Evolutionary conservation across 2,888 invertebrate genomes (phyloP).

Genomic region (Sphaeridia pumilis): DNA sequence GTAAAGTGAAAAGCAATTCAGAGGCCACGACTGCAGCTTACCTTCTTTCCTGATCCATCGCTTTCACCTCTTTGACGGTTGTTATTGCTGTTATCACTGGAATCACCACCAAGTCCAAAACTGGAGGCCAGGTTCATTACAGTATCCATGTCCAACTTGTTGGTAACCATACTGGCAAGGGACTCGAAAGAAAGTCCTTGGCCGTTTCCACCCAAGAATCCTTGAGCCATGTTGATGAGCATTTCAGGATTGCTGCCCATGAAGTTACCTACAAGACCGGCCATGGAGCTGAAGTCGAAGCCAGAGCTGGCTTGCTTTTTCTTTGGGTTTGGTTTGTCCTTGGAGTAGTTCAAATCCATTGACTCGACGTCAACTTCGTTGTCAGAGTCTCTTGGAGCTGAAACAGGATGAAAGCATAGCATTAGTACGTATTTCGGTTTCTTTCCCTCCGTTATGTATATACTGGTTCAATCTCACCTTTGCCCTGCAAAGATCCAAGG

Average conservation of each 20-base stretch:
- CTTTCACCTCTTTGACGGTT: conserved; percentile 20
- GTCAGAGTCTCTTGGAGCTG: conserved; percentile 11
- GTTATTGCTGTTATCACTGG: conserved; percentile 2
- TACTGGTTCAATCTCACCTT: not conserved
- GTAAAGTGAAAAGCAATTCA: too few species aligned
- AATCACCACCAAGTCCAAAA: conserved; percentile 21
- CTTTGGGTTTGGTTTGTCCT: conserved; percentile 16
- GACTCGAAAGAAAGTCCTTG: conserved; percentile 29
- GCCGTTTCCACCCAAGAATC: conserved; percentile 16
- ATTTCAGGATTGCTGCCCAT: conserved; percentile 31
- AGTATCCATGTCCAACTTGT: conserved; percentile 31
- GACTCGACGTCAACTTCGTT: conserved; percentile 25
- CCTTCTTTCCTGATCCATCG: conserved; percentile 8
- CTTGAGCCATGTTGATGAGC: conserved; percentile 27
- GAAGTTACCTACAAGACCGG: conserved; percentile 26
- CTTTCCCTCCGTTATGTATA: too few species aligned
- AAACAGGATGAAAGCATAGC: not conserved
- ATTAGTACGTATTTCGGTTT: too few species aligned
- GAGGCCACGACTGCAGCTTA: not conserved
- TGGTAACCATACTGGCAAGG: conserved; percentile 21
- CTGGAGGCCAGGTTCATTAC: conserved; percentile 26
- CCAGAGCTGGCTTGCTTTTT: conserved; percentile 10
- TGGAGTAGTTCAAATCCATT: conserved; percentile 24
- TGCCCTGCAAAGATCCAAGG: not conserved
- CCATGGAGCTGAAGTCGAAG: conserved; percentile 29